Percentiles rank a stretch among this genome's conserved stretches.
These are phyloP conservation scores for Laterallus jamaicensis DNA, from an alignment of 2,113 vertebrate species.

Conservation along the genomic window DNA sequence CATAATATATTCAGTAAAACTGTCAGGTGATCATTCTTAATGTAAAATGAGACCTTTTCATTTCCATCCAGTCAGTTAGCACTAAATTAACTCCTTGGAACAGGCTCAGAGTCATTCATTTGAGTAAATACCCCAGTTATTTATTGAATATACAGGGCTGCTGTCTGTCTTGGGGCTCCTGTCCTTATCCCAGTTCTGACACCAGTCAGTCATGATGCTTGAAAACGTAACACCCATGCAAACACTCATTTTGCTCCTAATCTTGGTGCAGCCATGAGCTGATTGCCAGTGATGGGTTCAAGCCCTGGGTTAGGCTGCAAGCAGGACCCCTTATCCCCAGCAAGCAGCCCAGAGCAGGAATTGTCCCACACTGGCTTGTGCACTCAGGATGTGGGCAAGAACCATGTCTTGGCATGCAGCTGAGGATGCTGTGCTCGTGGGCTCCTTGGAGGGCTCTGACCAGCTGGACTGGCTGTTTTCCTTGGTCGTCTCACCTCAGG, in stretches of 20 bases:
- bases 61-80: conserved; percentile 65
- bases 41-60: conserved; percentile 67
- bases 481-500: not conserved
- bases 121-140: conserved; percentile 49
- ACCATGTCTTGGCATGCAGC: accelerated
- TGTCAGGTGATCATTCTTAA: conserved; percentile 69
- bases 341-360: not conserved
- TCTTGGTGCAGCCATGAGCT: not conserved
- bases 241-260: not conserved
- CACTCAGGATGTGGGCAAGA: accelerated
- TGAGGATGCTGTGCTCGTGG: not conserved
- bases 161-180: not conserved
- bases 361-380: not conserved
- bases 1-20: conserved; percentile 65
- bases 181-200: not conserved
- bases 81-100: conserved; percentile 66
- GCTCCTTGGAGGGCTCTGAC: not conserved
- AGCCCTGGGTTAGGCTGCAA: not conserved
- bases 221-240: not conserved
- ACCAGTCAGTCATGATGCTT: not conserved
- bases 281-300: not conserved
- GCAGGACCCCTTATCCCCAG: not conserved
- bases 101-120: conserved; percentile 42
- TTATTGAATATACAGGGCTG: conserved; percentile 32
- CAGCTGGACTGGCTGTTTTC: not conserved